Evolutionary conservation across 2,797 vertebrate genomes (phyloP), one percentile per base, ranked within the genome.

Genomic region (Psittacula echo): DNA sequence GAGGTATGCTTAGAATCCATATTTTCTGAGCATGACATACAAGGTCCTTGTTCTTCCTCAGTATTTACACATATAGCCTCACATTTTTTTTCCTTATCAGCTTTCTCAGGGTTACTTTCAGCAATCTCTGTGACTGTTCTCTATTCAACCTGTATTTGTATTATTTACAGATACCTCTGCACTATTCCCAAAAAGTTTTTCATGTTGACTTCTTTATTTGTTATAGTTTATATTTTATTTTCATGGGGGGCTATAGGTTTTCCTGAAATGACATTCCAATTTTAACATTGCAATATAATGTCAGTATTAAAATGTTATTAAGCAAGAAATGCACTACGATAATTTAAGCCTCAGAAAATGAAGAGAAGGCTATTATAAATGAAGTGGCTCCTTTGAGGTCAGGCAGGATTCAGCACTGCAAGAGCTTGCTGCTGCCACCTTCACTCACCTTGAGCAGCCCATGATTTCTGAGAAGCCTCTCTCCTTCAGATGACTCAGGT

Each of bases 161-260:
- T 84, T 81, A 84, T 85, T 95, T 94, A 85, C 74, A 94, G 45
- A 53, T 53, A 60, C 11, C 5, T 53, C 71, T 23, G 9, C 84
- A 34, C 77, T 95, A 82, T 58, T 85, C 15, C 54, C 48, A 74
- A 74, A 16, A 74, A 58, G 10, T 77, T 82, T 92, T 82, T 96
- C 71, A 61, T 16, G 39, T 62, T 96, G 94, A 94, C 82, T 88
- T 78, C 74, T 93, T 93, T 87, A 90, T 94, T 93, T 86, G 62
- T 60, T 72, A 42, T 54, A 64, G 48, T 90, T 91, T 85, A 29
- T 74, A 56, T 89, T 94, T 88, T 85, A 72, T 87, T 77, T 90
- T 94, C 56, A 17, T 44, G 78, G 32, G 27, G 74, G 76, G 72
- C 72, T 80, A 7, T 95, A 76, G 74, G 75, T 90, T 90, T 94